These are phyloP conservation scores for Caenorhabditis doughertyi DNA, from an alignment of 2,888 invertebrate species.

Conservation along the genomic window DNA sequence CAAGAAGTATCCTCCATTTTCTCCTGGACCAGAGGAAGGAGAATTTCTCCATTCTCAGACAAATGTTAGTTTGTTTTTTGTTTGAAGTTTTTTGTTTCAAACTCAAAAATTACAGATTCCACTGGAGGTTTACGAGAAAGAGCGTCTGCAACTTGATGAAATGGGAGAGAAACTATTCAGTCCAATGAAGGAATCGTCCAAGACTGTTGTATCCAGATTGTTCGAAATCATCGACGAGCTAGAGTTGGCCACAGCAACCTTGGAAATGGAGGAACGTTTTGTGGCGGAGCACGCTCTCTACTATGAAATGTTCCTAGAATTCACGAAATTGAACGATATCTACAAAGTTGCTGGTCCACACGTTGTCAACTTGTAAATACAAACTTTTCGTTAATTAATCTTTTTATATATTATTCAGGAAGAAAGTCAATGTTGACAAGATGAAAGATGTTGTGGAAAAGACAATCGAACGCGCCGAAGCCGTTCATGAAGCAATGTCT, in stretches of 20 bases:
- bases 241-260: neutral
- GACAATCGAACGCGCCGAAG: too few species aligned
- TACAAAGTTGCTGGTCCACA: neutral
- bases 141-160: neutral
- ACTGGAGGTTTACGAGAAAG: neutral
- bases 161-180: neutral
- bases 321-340: neutral
- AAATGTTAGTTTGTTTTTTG: too few species aligned
- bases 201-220: neutral
- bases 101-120: too few species aligned
- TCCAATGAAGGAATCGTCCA: neutral
- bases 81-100: too few species aligned
- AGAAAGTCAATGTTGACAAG: too few species aligned
- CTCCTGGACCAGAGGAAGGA: too few species aligned
- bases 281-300: neutral
- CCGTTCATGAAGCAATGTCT: too few species aligned
- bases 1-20: neutral
- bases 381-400: neutral
- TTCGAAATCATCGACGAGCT: neutral
- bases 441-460: too few species aligned
- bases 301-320: neutral
- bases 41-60: too few species aligned
- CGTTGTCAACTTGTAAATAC: neutral
- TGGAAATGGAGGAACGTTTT: neutral
- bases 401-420: too few species aligned